Evolutionary conservation across 2,797 vertebrate genomes (phyloP).

Genomic region (Rhinoraja longicauda): DNA sequence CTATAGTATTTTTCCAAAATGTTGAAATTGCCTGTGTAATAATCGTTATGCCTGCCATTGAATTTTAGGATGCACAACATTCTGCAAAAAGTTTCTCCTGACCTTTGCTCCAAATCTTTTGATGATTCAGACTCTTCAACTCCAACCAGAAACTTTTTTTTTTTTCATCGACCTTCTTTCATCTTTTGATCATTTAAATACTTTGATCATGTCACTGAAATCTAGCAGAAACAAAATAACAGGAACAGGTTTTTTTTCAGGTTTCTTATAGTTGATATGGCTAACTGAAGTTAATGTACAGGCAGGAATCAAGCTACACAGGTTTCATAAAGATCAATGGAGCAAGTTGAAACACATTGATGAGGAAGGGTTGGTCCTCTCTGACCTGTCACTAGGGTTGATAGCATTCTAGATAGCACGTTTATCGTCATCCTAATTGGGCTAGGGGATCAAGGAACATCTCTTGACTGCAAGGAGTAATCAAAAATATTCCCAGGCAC

Average conservation of each 20-base stretch:
- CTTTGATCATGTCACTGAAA: background rate
- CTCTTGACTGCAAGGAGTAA: background rate
- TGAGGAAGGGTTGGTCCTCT: background rate
- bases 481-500: background rate
- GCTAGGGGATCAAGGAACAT: background rate
- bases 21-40: background rate
- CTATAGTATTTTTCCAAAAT: background rate
- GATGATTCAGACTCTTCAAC: background rate
- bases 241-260: background rate
- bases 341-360: background rate
- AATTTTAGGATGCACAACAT: background rate
- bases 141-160: background rate
- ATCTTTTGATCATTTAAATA: background rate
- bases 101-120: background rate
- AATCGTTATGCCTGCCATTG: no score
- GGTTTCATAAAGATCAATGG: background rate
- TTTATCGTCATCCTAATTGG: background rate
- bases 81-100: background rate
- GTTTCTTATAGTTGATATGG: background rate
- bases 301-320: background rate
- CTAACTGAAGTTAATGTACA: background rate
- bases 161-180: background rate
- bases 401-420: background rate
- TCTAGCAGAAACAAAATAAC: no score
- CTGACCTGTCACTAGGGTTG: background rate